phyloP scores from a whole-genome alignment of 2,113 vertebrate species.

The Catharus bicknelli region DNA sequence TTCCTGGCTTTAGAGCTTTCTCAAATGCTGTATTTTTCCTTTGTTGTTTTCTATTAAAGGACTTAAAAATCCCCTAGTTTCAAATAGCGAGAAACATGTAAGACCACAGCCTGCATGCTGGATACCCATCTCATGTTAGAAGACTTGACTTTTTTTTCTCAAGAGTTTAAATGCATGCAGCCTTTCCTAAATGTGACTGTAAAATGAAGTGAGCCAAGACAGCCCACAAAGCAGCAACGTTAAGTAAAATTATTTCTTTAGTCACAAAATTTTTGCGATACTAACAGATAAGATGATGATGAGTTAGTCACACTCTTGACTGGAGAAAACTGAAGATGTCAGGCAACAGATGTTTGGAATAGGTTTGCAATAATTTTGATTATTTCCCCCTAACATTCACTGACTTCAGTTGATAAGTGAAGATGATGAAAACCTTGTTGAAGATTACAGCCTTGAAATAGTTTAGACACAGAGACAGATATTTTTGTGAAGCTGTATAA shows the following conservation, averaged over 20 bases:
- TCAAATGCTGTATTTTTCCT: neutral
- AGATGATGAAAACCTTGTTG: slow-evolving; percentile 11
- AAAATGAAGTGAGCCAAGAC: slow-evolving; percentile 5
- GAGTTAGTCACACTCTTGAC: slow-evolving; percentile 19
- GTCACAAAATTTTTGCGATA: slow-evolving; percentile 10
- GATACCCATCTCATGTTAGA: neutral
- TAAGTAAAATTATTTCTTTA: slow-evolving; percentile 26
- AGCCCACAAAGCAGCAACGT: slow-evolving; percentile 24
- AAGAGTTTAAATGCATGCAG: neutral
- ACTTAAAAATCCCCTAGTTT: neutral
- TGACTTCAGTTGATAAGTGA: neutral
- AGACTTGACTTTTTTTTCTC: neutral
- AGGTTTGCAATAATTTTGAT: slow-evolving; percentile 31
- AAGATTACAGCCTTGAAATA: slow-evolving; percentile 32
- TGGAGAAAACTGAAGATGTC: slow-evolving; percentile 38
- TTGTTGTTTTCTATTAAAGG: neutral
- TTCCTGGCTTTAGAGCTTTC: neutral
- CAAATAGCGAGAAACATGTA: neutral
- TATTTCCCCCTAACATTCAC: slow-evolving; percentile 21
- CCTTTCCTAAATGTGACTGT: neutral
- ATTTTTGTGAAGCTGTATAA: slow-evolving; percentile 18
- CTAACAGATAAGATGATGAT: slow-evolving; percentile 39
- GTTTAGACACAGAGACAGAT: neutral
- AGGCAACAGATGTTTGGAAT: slow-evolving; percentile 49
- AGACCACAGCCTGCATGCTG: neutral